Evolutionary conservation across 2,797 vertebrate species (phyloP).

Genomic region (Anniella stebbinsi): DNA sequence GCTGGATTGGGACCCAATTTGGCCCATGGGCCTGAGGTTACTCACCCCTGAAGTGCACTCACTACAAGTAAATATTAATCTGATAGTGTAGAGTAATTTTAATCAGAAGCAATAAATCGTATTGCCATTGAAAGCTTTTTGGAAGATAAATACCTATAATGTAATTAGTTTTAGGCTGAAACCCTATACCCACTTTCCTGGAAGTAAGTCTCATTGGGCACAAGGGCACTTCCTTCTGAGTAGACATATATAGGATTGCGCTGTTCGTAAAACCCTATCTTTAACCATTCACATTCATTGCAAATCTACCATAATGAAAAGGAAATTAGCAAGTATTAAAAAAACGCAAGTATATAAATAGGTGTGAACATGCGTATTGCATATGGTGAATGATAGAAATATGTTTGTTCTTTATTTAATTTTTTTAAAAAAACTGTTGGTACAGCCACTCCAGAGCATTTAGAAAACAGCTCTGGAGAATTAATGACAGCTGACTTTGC

Average conservation of each 20-base stretch:
- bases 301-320: slow-evolving; percentile 75
- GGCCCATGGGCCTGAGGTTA: no score
- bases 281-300: slow-evolving; percentile 67
- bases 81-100: slow-evolving; percentile 72
- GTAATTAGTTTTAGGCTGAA: slow-evolving; percentile 72
- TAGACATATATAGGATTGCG: no score
- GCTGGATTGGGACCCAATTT: no score
- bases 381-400: neutral
- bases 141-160: slow-evolving; percentile 70
- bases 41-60: neutral
- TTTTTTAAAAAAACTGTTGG: neutral
- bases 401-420: slow-evolving; percentile 18
- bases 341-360: slow-evolving; percentile 50
- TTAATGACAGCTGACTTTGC: neutral
- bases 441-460: neutral
- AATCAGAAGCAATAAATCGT: slow-evolving; percentile 76
- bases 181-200: no score
- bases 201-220: no score
- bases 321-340: slow-evolving; percentile 71
- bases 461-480: slow-evolving; percentile 41
- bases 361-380: slow-evolving; percentile 45
- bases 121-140: slow-evolving; percentile 73
- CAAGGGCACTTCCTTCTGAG: no score
- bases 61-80: slow-evolving; percentile 72
- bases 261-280: neutral